A percentile compares a stretch with the other conserved stretches of the same genome.
phyloP scores from a whole-genome alignment of 2,888 invertebrate species.

The Apeira syringaria region DNA sequence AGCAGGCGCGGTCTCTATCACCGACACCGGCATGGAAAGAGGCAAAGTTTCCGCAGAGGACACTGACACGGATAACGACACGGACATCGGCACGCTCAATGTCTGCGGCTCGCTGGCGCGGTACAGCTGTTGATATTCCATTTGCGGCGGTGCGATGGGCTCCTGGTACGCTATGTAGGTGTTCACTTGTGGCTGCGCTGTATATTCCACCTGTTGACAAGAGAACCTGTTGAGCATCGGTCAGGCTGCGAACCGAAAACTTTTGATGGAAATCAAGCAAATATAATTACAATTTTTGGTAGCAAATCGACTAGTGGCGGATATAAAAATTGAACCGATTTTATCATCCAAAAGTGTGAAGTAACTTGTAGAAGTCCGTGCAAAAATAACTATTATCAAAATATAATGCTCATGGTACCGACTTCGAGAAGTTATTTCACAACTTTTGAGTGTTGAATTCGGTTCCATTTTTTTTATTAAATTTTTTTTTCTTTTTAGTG shows the following conservation, averaged over 20 bases:
- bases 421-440: too few relatives aligned
- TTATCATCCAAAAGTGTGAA: too few relatives aligned
- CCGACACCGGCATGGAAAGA: slow-evolving; percentile 6
- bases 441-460: too few relatives aligned
- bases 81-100: background rate
- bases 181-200: slow-evolving; percentile 50
- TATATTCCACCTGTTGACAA: slow-evolving; percentile 47
- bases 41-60: slow-evolving; percentile 3
- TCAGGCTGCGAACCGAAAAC: background rate
- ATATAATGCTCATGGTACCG: too few relatives aligned
- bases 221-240: background rate
- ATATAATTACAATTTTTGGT: too few relatives aligned
- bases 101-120: slow-evolving; percentile 1
- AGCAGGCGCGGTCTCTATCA: slow-evolving; percentile 7
- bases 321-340: too few relatives aligned
- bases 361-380: too few relatives aligned
- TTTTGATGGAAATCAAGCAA: background rate
- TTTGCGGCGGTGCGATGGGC: slow-evolving; percentile 21
- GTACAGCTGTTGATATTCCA: slow-evolving; percentile 31
- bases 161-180: slow-evolving; percentile 52
- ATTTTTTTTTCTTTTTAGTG: too few relatives aligned
- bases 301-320: too few relatives aligned
- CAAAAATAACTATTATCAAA: too few relatives aligned
- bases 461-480: too few relatives aligned
- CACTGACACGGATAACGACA: slow-evolving; percentile 9